A percentile compares a stretch with the other conserved stretches of the same genome.
Conservation (phyloP, 2,888 invertebrate species). For the Drosophila quasianomalipes region DNA sequence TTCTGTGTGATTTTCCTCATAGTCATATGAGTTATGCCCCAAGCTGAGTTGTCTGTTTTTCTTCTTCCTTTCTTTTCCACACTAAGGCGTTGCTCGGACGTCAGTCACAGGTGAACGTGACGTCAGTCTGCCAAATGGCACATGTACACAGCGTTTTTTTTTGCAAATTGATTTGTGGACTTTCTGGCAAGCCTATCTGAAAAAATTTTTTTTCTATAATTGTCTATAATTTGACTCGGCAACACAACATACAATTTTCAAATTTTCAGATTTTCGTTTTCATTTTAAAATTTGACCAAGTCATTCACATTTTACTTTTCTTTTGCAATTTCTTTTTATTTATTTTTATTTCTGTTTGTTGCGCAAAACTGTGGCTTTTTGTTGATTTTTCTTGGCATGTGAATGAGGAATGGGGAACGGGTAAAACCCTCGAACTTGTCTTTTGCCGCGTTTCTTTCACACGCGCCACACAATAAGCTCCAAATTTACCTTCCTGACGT, state of each 20-base stretch:
- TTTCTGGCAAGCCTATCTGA: constrained; percentile 10
- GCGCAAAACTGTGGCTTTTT: background rate
- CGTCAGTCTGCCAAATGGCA: constrained; percentile 54
- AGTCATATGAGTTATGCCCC: constrained; percentile 16
- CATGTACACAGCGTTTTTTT: constrained; percentile 18
- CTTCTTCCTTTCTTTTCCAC: constrained; percentile 6
- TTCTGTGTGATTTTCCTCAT: constrained; percentile 8
- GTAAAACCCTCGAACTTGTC: constrained; percentile 53
- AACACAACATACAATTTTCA: constrained; percentile 39
- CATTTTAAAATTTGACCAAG: constrained; percentile 27
- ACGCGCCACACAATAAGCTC: constrained; percentile 38
- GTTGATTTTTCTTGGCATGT: constrained; percentile 45
- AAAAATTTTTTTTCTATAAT: background rate
- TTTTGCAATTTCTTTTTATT: constrained; percentile 20
- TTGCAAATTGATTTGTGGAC: constrained; percentile 2
- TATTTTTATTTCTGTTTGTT: constrained; percentile 8
- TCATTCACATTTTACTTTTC: constrained; percentile 56
- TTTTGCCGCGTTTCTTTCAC: constrained; percentile 20
- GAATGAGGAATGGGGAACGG: constrained; percentile 18
- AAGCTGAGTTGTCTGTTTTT: constrained; percentile 16
- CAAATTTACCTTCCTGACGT: constrained; percentile 55
- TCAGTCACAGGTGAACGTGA: constrained; percentile 72
- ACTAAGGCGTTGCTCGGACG: constrained; percentile 33
- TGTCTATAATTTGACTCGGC: constrained; percentile 59
- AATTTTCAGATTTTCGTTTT: constrained; percentile 26